Evolutionary conservation across 2,888 invertebrate genomes (phyloP), one percentile per base, ranked within the genome.

Genomic region (Oasisia sp.): DNA sequence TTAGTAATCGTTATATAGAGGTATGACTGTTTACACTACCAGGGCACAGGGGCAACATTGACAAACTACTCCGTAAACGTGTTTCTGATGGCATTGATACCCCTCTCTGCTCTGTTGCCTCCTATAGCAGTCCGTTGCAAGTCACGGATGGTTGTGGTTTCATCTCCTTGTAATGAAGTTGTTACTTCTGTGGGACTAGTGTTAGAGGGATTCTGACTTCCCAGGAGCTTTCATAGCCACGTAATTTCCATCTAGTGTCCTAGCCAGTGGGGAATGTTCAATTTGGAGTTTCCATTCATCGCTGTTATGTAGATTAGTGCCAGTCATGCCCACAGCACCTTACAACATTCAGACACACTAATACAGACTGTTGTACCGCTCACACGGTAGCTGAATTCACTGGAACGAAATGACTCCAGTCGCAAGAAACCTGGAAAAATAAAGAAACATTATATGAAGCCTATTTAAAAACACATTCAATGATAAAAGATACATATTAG

Each of bases 21-120:
- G 74, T 19, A 74, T 89, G 89, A 32, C 89, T 56, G 32, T 74
- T 91, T 12, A 91, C 32, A 7, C 91, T 91, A 27, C 74, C 27
- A 74, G 0, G 74, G 58, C 58, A 74, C 91, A 74, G 74, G 58
- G 11, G 91, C 32, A 91, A 91, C 89, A 89, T 74, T 32, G 32
- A 32, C 58, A 91, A 91, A 58, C n/a, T 91, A 91, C 32, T 91
- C 91, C 91, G 14, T 91, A 32, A 74, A 91, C 14, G n/a, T 91
- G 32, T 91, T 91, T 91, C 91, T 56, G 74, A 91, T 91, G 58
- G 58, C 89, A 74, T 4, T 91, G 32, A 32, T 89, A 91, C 74
- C 91, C 74, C 89, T 91, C 58, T 5, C 91, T 74, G 91, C 91
- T 44, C 74, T 56, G 89, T 74, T 91, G 91, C 74, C 91, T 32